Base-by-base conservation (phyloP, 2,113 vertebrate genomes). In the Corydoras sp. region DNA sequence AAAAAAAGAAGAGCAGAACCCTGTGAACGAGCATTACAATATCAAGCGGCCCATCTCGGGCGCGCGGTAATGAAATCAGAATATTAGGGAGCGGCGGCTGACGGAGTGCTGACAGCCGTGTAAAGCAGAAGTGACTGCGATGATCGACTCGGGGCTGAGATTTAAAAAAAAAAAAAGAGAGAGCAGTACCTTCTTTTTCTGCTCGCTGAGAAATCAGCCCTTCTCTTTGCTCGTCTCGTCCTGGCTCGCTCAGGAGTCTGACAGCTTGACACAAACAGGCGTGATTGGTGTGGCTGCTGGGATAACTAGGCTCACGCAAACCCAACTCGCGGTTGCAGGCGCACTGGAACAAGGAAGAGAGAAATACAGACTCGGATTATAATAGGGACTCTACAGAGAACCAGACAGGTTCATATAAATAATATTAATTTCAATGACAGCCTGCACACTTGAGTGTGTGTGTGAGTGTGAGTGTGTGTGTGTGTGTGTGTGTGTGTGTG, bases 61-160 rank as follows among this genome's bases (percentile, higher is more conserved):
- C 54, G 62, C 56, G 77, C 72, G 66, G 77, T 78, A 75, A 79
- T 69, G 69, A 78, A 81, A 72, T 79, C 77, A 72, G 80, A 79
- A 79, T 81, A 77, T 75, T 76, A 76, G 72, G 62, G 69, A 59
- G 75, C 62, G 32, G 18, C 64, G 67, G 69, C 68, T 80, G 79
- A 73, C 54, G 62, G 73, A 73, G 72, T 15, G 15, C 69, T 77
- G 79, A 76, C 79, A 77, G 76, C 72, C 69, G 64, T 75, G 69
- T 73, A 77, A 65, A 77, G 69, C 65, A 73, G 67, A 54, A 75
- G 65, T 31, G 72, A 68, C 66, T 67, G 73, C 65, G 75, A 69
- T 75, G 78, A 77, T 72, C 69, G 76, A 72, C 69, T 11, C 14
- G 29, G 43, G 35, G n/a, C 13, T 29, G 55, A 48, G 35, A 70